These are phyloP conservation scores for Hystrix brachyura DNA, from an alignment of 2,113 vertebrate genomes.

Conservation along the genomic window DNA sequence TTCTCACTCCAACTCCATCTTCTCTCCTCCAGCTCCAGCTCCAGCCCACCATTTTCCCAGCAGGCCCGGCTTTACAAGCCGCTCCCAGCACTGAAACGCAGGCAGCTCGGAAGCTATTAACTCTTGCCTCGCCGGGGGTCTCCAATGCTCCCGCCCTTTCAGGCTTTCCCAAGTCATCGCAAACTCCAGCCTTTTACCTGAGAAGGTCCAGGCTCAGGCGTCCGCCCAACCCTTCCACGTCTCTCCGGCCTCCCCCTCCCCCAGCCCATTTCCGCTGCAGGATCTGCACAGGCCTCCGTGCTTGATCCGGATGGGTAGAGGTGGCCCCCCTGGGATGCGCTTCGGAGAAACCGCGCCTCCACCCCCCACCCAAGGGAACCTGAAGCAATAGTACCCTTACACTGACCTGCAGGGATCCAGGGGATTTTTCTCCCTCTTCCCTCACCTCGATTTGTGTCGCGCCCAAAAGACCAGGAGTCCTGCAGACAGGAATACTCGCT, in stretches of 20 bases:
- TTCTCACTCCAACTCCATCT: constrained; percentile 72
- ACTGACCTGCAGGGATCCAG: constrained; percentile 77
- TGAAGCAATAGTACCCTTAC: constrained; percentile 51
- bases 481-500: constrained; percentile 61
- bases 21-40: constrained; percentile 65
- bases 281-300: constrained; percentile 9
- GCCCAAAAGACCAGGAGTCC: constrained; percentile 66
- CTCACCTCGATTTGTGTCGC: constrained; percentile 50
- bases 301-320: background rate
- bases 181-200: constrained; percentile 52
- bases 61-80: constrained; percentile 72
- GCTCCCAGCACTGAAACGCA: constrained; percentile 56
- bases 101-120: constrained; percentile 73
- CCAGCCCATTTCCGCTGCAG: constrained; percentile 38
- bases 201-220: background rate
- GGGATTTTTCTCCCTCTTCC: constrained; percentile 56
- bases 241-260: background rate
- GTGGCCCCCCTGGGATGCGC: constrained; percentile 5
- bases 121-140: constrained; percentile 38
- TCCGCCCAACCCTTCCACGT: constrained; percentile 9
- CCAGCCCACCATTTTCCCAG: constrained; percentile 83
- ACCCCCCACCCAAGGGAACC: background rate
- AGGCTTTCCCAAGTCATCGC: constrained; percentile 1
- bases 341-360: constrained; percentile 56
- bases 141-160: constrained; percentile 58